Evolutionary conservation across 2,888 invertebrate genomes (phyloP), one percentile per base, ranked within the genome.

Genomic region (Flabesymbios commensalis): DNA sequence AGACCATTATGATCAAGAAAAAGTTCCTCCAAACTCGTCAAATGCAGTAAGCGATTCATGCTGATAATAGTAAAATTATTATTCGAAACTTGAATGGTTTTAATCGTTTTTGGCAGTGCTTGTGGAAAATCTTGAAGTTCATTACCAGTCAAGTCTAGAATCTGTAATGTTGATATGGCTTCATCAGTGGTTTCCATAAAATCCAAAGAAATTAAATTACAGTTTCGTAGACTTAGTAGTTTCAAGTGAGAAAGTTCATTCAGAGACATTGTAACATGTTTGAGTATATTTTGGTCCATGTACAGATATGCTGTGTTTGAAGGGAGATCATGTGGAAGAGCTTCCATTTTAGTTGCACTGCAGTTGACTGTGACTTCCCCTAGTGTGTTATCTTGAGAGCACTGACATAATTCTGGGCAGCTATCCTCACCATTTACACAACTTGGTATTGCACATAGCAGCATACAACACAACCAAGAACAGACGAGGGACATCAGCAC

Each of bases 141-240:
- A 42, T 64, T 64, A 26, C 52, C 42, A 24, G 58, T 55, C 48
- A 64, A 31, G 51, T 64, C 61, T 14, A 64, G 19, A 26, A 48
- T 39, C 32, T 54, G 29, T n/a, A 64, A 28, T 17, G 5, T 4
- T 14, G 53, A 39, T 10, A 53, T 10, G 14, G 22, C 7, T 29
- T 28, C 29, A 26, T 26, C 26, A 49, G 19, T 5, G 28, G 22
- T 29, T 10, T 7, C 26, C 5, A 10, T 14, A 19, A 24, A 45
- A 10, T n/a, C 7, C n/a, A 45, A 10, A n/a, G 10, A 10, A 7
- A 14, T 10, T n/a, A 45, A 24, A 22, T 45, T n/a, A 22, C 45
- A 45, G 24, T 22, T 7, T 10, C 7, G 7, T 19, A 45, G 24
- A 24, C 7, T 24, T 19, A 45, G 17, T 45, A 10, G 14, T 45